Base-by-base conservation (phyloP, 2,888 invertebrate species). In the Acleris laterana region DNA sequence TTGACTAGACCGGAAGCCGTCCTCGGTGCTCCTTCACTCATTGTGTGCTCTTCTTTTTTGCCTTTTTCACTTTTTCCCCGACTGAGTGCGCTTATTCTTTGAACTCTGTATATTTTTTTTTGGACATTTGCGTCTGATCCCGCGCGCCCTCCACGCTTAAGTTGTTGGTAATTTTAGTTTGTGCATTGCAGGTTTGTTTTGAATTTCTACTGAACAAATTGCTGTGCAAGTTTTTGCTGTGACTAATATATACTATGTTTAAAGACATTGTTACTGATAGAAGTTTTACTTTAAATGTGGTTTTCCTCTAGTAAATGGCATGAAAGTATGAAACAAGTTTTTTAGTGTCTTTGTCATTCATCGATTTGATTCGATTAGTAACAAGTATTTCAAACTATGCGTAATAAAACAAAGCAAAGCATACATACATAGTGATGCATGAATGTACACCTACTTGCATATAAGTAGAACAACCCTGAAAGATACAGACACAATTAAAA, bases 121-220 rank as follows among this genome's bases (percentile, higher is more conserved):
- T 82, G 82, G 83, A 87, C 83, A 85, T 87, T 88, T 85, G 84
- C 83, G 79, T 84, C 77, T 63, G 72, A 72, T 79, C 79, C 80
- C 81, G 78, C 79, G 82, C 78, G 79, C 68, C 69, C 62, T 63
- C 65, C 61, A 51, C 63, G 68, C 52, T 63, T 51, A 55, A 67
- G 62, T 64, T 70, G 71, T 71, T 66, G 49, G 65, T 65, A 65
- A 65, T 66, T 62, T 57, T 66, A 57, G 66, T 66, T 66, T 25
- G 56, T 56, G 19, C 46, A 56, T 57, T 52, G 56, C 25, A 52
- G 38, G 56, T 57, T 66, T 62, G 51, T 56, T 56, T 46, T 56
- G 50, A 28, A 44, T 61, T 65, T 49, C 44, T 32, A 53, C 25
- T 53, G 32, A 20, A 28, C 16, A 55, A 59, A 64, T 59, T 55